These are phyloP conservation scores for Herpailurus yagouaroundi DNA, from an alignment of 2,113 vertebrate species.

Conservation along the genomic window DNA sequence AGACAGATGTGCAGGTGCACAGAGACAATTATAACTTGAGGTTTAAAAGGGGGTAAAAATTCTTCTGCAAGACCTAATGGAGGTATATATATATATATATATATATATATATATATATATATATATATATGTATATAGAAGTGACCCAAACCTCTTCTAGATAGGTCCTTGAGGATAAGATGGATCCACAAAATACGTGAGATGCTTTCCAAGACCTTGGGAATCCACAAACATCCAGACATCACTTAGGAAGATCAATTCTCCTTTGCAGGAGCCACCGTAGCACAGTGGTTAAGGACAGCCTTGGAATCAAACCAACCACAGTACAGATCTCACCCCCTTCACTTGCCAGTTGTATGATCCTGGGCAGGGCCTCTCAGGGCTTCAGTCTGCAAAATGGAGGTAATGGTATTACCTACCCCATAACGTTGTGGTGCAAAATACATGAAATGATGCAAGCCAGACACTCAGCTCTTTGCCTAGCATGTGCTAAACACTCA, in stretches of 20 bases:
- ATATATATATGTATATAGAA: neutral
- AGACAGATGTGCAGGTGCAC: neutral
- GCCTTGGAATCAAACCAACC: neutral
- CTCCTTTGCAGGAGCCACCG: neutral
- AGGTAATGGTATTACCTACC: neutral
- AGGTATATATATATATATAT: neutral
- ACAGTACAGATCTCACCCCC: neutral
- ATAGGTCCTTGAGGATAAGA: neutral
- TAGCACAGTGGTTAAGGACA: neutral
- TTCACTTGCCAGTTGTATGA: conserved; percentile 8
- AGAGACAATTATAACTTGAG: neutral
- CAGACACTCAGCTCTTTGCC: neutral
- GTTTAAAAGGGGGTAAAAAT: neutral
- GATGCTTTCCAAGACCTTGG: neutral
- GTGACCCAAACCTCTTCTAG: neutral
- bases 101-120: no score
- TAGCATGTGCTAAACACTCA: neutral
- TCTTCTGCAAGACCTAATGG: neutral
- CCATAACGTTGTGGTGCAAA: neutral
- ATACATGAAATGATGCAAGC: neutral
- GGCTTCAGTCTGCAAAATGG: conserved; percentile 43
- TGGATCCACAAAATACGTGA: neutral
- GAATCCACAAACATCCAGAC: neutral
- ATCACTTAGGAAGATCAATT: neutral
- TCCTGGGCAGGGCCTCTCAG: conserved; percentile 46